Evolutionary conservation across 2,888 invertebrate genomes (phyloP).

Genomic region (Eupithecia dodoneata): DNA sequence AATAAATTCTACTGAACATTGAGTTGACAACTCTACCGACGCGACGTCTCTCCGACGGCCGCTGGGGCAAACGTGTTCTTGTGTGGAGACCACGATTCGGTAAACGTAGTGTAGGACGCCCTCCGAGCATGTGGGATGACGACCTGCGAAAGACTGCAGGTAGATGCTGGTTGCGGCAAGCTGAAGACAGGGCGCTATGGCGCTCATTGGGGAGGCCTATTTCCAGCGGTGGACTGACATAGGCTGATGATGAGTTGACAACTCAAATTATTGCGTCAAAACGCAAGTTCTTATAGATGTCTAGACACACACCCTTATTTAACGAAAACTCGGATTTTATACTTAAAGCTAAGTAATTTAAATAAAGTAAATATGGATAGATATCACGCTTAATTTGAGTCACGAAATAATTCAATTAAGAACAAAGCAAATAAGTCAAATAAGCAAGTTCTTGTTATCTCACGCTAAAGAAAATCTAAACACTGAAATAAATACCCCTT

Average conservation of each 20-base stretch:
- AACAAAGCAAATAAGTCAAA: constrained; percentile 5
- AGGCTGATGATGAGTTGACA: too few relatives aligned
- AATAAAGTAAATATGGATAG: background rate
- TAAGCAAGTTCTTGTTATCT: constrained; percentile 18
- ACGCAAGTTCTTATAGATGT: background rate
- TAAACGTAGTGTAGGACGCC: too few relatives aligned
- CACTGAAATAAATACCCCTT: constrained; percentile 32
- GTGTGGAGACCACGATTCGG: too few relatives aligned
- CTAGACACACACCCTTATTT: background rate
- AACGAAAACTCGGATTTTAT: background rate
- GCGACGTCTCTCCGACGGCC: too few relatives aligned
- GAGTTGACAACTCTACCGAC: background rate
- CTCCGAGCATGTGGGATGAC: too few relatives aligned
- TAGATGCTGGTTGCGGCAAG: too few relatives aligned
- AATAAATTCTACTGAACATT: background rate
- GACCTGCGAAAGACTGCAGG: too few relatives aligned
- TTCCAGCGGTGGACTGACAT: too few relatives aligned
- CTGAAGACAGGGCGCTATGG: too few relatives aligned
- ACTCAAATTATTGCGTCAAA: background rate
- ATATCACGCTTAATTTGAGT: constrained; percentile 11
- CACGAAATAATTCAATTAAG: constrained; percentile 27
- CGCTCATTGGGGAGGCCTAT: too few relatives aligned
- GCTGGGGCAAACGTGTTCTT: too few relatives aligned
- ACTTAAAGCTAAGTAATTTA: background rate
- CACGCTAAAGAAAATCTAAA: constrained; percentile 26